Percentiles rank a stretch among this genome's conserved stretches.
phyloP scores from a whole-genome alignment of 2,888 invertebrate genomes.

The Cheilosia vernalis region DNA sequence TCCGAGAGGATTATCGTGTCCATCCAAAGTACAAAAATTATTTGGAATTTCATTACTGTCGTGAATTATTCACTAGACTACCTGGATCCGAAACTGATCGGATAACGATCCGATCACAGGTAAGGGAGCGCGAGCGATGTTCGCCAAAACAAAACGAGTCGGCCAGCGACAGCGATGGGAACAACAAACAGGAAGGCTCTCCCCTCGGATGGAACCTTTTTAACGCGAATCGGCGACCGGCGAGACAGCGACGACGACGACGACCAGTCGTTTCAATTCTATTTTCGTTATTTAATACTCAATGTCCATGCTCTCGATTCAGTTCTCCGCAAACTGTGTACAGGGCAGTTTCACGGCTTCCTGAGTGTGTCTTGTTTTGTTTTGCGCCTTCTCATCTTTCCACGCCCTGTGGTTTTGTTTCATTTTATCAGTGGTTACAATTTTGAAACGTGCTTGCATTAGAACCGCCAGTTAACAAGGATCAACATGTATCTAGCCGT shows the following conservation, averaged over 20 bases:
- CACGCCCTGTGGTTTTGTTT: not conserved
- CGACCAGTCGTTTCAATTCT: constrained; percentile 13
- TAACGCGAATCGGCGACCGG: not conserved
- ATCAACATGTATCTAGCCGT: constrained; percentile 42
- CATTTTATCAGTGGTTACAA: not conserved
- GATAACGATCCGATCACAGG: not conserved
- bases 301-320: constrained; percentile 49
- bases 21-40: not conserved
- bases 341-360: constrained; percentile 43
- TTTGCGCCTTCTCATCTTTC: constrained; percentile 2
- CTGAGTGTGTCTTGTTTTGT: not conserved
- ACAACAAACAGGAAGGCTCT: constrained; percentile 27
- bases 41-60: constrained; percentile 29
- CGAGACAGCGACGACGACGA: too few species aligned
- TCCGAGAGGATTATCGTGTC: not conserved
- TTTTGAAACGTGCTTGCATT: not conserved
- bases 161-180: constrained; percentile 12
- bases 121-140: not conserved
- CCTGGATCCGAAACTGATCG: not conserved
- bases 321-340: constrained; percentile 64
- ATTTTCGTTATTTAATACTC: constrained; percentile 69
- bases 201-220: constrained; percentile 15
- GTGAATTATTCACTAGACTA: constrained; percentile 46
- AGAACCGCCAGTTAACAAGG: not conserved
- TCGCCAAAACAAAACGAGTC: not conserved